phyloP scores from a whole-genome alignment of 64 coral and sea anemone genomes.

The Porites australiensis region DNA sequence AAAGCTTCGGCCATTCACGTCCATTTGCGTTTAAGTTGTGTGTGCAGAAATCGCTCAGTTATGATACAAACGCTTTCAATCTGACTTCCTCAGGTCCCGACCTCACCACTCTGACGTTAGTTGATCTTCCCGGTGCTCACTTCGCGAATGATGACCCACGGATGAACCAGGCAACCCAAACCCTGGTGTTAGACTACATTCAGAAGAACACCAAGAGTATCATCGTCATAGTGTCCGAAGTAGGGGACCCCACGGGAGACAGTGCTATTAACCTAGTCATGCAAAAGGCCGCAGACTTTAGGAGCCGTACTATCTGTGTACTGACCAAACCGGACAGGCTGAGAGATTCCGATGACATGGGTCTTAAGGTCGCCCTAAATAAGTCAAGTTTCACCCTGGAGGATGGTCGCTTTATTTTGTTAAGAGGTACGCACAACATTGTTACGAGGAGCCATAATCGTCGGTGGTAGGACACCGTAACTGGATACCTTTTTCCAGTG shows the following conservation, averaged over 20 bases:
- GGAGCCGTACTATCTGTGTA: conserved; percentile 65
- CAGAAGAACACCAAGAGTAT: conserved; percentile 86
- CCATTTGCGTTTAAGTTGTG: no score
- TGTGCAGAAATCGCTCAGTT: no score
- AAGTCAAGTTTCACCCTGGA: conserved; percentile 84
- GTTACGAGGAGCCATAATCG: neutral
- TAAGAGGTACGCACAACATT: conserved; percentile 53
- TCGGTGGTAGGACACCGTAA: no score
- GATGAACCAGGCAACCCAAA: conserved; percentile 76
- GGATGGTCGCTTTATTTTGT: conserved; percentile 81
- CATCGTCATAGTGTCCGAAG: conserved; percentile 89
- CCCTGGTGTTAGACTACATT: conserved; percentile 80
- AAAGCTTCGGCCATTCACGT: no score
- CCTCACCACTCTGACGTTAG: conserved; percentile 73
- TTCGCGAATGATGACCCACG: conserved; percentile 82
- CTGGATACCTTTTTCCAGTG: no score
- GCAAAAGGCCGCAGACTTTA: conserved; percentile 69
- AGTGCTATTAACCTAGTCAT: conserved; percentile 89
- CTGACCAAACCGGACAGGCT: conserved; percentile 86
- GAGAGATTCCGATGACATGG: conserved; percentile 79
- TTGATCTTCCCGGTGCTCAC: conserved; percentile 86
- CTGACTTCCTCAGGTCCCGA: conserved; percentile 53
- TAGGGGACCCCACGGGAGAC: conserved; percentile 89
- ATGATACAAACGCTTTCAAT: no score
- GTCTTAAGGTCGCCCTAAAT: conserved; percentile 75